Percentiles rank a stretch among this genome's conserved stretches.
Conservation (phyloP, 2,888 invertebrate species). For the Gordius sp. region DNA sequence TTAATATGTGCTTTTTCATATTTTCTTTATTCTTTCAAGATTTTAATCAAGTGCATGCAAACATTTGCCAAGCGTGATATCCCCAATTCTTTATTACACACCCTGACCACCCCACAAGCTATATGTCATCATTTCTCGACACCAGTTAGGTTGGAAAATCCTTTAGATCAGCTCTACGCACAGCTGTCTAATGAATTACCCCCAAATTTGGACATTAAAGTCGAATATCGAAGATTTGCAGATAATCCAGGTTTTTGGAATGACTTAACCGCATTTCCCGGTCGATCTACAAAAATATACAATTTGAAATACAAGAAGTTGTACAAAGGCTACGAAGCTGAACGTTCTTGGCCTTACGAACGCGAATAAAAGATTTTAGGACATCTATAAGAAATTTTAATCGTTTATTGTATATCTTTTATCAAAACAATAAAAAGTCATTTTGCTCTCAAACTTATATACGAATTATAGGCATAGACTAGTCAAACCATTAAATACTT, state of each 20-base stretch:
- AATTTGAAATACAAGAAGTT: not conserved
- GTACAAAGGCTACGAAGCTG: not conserved
- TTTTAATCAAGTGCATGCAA: not conserved
- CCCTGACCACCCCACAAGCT: not conserved
- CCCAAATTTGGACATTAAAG: not conserved
- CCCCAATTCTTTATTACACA: not conserved
- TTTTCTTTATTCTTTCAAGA: too few relatives aligned
- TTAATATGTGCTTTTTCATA: not conserved
- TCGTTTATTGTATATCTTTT: too few relatives aligned
- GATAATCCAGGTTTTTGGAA: not conserved
- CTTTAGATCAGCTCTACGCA: too few relatives aligned
- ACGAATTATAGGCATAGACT: too few relatives aligned
- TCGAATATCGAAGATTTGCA: conserved; percentile 10
- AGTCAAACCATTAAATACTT: too few relatives aligned
- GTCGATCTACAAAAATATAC: not conserved
- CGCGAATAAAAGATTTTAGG: too few relatives aligned
- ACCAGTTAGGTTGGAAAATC: not conserved
- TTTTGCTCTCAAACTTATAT: too few relatives aligned
- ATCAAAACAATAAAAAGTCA: too few relatives aligned
- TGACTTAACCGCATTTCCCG: not conserved
- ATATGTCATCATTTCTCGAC: not conserved
- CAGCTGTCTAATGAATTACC: not conserved
- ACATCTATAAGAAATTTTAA: too few relatives aligned
- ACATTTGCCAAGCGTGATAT: not conserved
- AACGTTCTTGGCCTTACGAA: conserved; percentile 3